A percentile compares a stretch with the other conserved stretches of the same genome.
These are phyloP conservation scores for Petrosia ficiformis DNA, from an alignment of 37 sponge, comb jelly and placozoan genomes.

Conservation along the genomic window DNA sequence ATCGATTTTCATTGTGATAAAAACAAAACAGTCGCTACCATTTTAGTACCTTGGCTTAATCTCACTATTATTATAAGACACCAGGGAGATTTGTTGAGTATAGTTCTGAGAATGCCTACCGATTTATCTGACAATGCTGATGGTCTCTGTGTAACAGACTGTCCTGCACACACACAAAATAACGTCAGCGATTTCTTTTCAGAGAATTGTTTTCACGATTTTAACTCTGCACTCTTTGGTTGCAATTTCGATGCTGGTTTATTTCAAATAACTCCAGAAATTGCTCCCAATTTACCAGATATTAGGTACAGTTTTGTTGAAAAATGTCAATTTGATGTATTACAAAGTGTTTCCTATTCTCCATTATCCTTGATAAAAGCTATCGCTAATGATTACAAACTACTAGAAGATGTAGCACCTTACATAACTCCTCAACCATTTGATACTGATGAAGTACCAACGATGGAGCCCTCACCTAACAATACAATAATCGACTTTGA, in stretches of 20 bases:
- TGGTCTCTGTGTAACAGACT: conserved; percentile 52
- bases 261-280: neutral
- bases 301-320: no score
- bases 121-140: conserved; percentile 11
- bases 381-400: neutral
- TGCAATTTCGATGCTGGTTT: conserved; percentile 5
- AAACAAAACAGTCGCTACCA: conserved; percentile 3
- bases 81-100: conserved; percentile 26
- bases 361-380: neutral
- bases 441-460: no score
- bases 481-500: no score
- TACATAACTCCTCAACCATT: neutral
- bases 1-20: neutral
- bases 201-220: neutral
- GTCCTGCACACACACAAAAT: conserved; percentile 12
- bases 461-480: no score
- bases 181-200: neutral
- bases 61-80: conserved; percentile 38
- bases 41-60: conserved; percentile 47
- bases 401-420: neutral
- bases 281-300: no score
- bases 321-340: neutral
- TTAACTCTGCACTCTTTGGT: neutral
- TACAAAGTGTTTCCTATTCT: neutral
- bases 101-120: conserved; percentile 32